Conservation (phyloP, 2,797 vertebrate species). For the Corythornis leucogaster region DNA sequence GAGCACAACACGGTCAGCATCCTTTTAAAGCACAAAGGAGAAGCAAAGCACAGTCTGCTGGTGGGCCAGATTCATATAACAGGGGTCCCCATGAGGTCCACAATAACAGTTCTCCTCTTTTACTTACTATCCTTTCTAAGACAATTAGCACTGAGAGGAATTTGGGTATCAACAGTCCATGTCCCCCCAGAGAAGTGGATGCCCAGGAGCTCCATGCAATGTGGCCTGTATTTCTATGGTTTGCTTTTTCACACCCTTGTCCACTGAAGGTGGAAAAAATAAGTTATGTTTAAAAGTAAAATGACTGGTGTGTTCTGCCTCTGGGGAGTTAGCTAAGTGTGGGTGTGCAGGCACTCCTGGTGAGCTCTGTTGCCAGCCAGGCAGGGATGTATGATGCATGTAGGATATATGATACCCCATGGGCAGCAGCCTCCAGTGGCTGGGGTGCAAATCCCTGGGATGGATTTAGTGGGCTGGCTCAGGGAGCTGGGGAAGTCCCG, state of each 20-base stretch:
- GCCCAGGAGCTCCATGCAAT: background rate
- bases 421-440: background rate
- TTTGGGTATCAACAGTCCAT: background rate
- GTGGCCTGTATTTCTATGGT: background rate
- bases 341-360: accelerated
- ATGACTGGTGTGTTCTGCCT: background rate
- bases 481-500: background rate
- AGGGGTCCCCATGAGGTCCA: background rate
- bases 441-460: background rate
- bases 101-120: background rate
- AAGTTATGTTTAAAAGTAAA: background rate
- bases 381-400: background rate
- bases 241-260: background rate
- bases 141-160: background rate
- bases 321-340: background rate
- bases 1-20: background rate
- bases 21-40: background rate
- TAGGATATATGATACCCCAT: background rate
- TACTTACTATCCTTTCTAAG: background rate
- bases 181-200: background rate
- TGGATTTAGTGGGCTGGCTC: background rate
- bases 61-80: background rate
- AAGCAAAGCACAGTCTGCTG: accelerated
- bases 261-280: background rate
- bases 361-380: background rate